These are phyloP conservation scores for Felis chaus DNA, from an alignment of 2,113 vertebrate species.

Conservation along the genomic window DNA sequence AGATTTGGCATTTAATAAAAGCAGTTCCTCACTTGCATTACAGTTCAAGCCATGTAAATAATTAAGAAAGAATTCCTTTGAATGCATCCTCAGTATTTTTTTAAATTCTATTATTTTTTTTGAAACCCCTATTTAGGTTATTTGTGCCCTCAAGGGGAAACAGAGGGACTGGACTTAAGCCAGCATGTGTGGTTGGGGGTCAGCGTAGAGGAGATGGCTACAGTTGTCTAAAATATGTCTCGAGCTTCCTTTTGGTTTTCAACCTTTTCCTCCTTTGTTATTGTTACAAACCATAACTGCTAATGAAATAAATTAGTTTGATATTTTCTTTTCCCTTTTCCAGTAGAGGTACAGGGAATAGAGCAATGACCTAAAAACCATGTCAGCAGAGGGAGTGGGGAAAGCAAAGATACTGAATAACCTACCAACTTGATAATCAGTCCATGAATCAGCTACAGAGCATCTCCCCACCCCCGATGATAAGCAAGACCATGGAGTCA, in stretches of 20 bases:
- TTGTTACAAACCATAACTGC: not conserved
- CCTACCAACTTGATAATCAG: not conserved
- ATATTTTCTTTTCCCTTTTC: conserved; percentile 9
- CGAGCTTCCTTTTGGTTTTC: conserved; percentile 11
- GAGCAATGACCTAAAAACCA: conserved; percentile 8
- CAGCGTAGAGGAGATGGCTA: not conserved
- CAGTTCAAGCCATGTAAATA: conserved; percentile 48
- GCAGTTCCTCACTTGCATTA: conserved; percentile 14
- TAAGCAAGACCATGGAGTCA: not conserved
- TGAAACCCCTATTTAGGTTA: not conserved
- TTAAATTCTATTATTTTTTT: conserved; percentile 44
- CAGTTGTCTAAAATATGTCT: not conserved
- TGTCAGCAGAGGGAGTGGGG: not conserved
- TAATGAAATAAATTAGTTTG: not conserved
- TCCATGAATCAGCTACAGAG: not conserved
- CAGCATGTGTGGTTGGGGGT: not conserved
- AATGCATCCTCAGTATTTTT: conserved; percentile 47
- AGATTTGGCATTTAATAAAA: conserved; percentile 72
- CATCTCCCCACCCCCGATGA: rapidly evolving
- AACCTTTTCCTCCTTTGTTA: not conserved
- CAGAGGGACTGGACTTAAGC: not conserved
- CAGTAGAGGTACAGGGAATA: not conserved
- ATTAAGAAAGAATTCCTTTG: conserved; percentile 67
- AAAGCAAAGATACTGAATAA: not conserved
- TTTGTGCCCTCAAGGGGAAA: conserved; percentile 20